A percentile compares a stretch with the other conserved stretches of the same genome.
phyloP scores from a whole-genome alignment of 2,888 invertebrate species.

The Apocheima hispidaria region DNA sequence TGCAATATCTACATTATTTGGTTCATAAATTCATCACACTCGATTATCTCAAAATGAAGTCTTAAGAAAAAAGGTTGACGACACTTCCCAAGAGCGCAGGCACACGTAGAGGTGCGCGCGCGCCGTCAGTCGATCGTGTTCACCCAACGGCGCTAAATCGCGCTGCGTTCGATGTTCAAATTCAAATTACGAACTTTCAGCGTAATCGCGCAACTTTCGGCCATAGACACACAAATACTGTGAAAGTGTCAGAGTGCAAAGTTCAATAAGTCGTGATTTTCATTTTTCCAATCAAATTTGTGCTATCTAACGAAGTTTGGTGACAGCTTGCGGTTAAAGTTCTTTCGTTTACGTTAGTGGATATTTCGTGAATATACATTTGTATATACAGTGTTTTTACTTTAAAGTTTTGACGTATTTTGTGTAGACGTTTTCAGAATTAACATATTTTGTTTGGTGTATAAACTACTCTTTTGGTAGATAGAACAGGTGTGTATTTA shows the following conservation, averaged over 20 bases:
- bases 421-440: slow-evolving; percentile 26
- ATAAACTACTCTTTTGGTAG: neutral
- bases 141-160: slow-evolving; percentile 67
- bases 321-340: slow-evolving; percentile 76
- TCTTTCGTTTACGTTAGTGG: slow-evolving; percentile 63
- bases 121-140: slow-evolving; percentile 79
- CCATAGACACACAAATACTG: slow-evolving; percentile 46
- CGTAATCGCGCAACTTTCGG: slow-evolving; percentile 57
- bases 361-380: slow-evolving; percentile 53
- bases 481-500: slow-evolving; percentile 51
- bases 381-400: slow-evolving; percentile 43
- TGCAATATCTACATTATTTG: slow-evolving; percentile 3
- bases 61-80: slow-evolving; percentile 60
- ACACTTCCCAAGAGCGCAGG: slow-evolving; percentile 61
- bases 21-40: slow-evolving; percentile 5
- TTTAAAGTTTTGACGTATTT: slow-evolving; percentile 29
- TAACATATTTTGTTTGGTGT: slow-evolving; percentile 15
- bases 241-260: slow-evolving; percentile 60
- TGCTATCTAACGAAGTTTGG: slow-evolving; percentile 61
- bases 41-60: slow-evolving; percentile 5
- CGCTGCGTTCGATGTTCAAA: slow-evolving; percentile 60
- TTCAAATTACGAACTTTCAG: slow-evolving; percentile 68
- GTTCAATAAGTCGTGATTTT: slow-evolving; percentile 45
- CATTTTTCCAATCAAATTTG: slow-evolving; percentile 49
- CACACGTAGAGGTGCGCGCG: slow-evolving; percentile 73